Conservation (phyloP, 2,888 invertebrate genomes). For the Tetramorium bicarinatum region DNA sequence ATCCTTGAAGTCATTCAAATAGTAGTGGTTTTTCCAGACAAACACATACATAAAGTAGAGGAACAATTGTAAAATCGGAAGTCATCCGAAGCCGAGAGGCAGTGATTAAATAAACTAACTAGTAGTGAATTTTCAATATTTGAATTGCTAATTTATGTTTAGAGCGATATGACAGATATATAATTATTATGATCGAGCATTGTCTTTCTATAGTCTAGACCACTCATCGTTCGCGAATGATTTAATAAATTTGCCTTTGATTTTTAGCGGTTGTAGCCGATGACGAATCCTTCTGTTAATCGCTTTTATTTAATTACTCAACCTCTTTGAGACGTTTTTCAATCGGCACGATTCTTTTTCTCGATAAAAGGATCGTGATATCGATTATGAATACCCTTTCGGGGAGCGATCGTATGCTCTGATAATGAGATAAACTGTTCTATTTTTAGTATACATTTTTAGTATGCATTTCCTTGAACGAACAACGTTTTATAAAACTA, state of each 20-base stretch:
- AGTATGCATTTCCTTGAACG: neutral
- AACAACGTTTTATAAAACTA: neutral
- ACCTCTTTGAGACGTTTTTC: neutral
- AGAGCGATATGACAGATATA: neutral
- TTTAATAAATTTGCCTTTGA: neutral
- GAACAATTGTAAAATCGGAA: too few species aligned
- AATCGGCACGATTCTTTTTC: neutral
- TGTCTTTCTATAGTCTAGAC: neutral
- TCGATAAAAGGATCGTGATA: neutral
- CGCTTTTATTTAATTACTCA: neutral
- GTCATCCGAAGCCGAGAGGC: too few species aligned
- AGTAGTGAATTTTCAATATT: too few species aligned
- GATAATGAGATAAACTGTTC: neutral
- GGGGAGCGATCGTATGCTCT: neutral
- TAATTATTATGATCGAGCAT: neutral
- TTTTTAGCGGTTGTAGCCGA: too few species aligned
- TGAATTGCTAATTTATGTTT: slow-evolving; percentile 14
- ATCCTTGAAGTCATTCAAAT: neutral
- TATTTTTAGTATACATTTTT: neutral
- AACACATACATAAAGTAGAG: too few species aligned
- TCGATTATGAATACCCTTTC: neutral
- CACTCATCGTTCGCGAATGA: neutral
- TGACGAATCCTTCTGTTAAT: neutral
- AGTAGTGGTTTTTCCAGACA: neutral
- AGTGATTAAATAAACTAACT: too few species aligned